Percentiles rank a stretch among this genome's conserved stretches.
Conservation (phyloP, 2,113 vertebrate genomes). For the Tauraco erythrolophus region DNA sequence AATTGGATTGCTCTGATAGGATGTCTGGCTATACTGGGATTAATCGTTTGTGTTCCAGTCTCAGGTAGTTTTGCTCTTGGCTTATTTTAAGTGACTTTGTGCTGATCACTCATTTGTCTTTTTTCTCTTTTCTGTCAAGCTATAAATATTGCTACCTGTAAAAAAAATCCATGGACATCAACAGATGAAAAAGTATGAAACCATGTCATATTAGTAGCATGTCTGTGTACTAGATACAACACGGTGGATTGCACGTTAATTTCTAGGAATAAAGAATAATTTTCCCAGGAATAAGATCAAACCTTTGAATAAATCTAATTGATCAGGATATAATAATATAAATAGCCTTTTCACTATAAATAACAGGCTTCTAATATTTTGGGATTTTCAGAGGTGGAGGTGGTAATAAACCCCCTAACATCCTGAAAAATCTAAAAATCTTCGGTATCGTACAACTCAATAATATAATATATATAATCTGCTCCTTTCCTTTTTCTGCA, state of each 20-base stretch:
- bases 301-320: not conserved
- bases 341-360: not conserved
- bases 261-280: not conserved
- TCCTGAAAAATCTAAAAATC: not conserved
- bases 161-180: not conserved
- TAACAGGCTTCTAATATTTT: not conserved
- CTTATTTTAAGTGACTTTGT: not conserved
- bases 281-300: not conserved
- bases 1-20: not conserved
- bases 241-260: not conserved
- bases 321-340: not conserved
- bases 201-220: not conserved
- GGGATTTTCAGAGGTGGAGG: not conserved
- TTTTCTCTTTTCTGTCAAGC: not conserved
- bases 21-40: not conserved
- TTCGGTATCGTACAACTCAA: not conserved
- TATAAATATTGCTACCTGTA: not conserved
- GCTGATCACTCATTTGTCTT: accelerated
- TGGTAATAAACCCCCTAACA: not conserved
- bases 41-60: not conserved
- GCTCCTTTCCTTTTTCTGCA: not conserved
- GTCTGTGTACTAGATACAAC: not conserved
- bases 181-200: not conserved
- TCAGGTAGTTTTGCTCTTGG: not conserved
- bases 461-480: not conserved